Evolutionary conservation across 2,113 vertebrate species (phyloP).

Genomic region (Accipiter virgatus): DNA sequence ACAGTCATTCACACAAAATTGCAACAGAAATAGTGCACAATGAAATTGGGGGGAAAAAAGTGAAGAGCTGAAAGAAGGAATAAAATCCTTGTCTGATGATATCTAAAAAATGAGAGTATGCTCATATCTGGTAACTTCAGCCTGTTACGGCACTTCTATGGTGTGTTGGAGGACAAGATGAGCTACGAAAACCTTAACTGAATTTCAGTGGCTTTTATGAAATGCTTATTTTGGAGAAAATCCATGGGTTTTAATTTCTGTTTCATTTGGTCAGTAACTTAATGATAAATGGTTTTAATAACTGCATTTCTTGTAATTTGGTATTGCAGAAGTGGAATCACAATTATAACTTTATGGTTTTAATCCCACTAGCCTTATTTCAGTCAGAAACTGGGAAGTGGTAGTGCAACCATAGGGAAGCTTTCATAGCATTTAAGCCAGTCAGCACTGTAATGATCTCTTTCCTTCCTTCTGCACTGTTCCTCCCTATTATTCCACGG

Average conservation of each 20-base stretch:
- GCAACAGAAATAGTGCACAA: not conserved
- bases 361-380: not conserved
- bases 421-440: not conserved
- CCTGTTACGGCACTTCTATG: not conserved
- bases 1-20: not conserved
- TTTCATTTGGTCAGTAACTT: not conserved
- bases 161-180: not conserved
- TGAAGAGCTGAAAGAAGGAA: not conserved
- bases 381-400: not conserved
- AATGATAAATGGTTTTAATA: not conserved
- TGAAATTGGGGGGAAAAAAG: not conserved
- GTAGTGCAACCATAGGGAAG: not conserved
- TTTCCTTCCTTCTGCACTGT: not conserved
- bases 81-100: not conserved
- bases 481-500: accelerated
- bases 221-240: not conserved
- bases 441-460: not conserved
- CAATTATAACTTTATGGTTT: not conserved
- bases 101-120: not conserved
- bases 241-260: not conserved
- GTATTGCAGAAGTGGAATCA: not conserved
- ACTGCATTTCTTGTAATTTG: not conserved
- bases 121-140: not conserved
- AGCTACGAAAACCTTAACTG: not conserved
- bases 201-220: not conserved